Base-by-base conservation (phyloP, 1,140 invertebrate genomes). In the Drosophila subpulchrella region DNA sequence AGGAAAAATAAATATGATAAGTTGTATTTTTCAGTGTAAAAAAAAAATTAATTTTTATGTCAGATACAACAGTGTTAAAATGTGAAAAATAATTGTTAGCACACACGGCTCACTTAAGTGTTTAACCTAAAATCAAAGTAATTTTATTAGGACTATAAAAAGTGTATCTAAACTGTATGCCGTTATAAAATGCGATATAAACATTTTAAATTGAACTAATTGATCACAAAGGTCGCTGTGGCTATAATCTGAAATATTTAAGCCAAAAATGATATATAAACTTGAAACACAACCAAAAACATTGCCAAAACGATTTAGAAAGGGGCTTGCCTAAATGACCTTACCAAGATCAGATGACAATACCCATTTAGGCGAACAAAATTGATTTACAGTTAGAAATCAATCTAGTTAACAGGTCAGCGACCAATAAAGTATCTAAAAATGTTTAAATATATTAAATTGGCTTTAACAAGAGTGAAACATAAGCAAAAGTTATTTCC, bases 301-400 rank as follows among this genome's bases (percentile, higher is more conserved):
- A 27, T 38, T 32, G 60, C 27, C 12, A 44, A 65, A 67, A 67
- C 61, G 10, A 4, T 3, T 44, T 44, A 6, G 32, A 32, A 53
- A 53, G 61, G 47, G 38, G 47, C 15, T 17, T 15, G n/a, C 6
- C 17, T 3, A 8, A 47, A 42, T 60, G 60, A 30, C 60, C 60
- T 63, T 27, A 53, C 15, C 7, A n/a, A 42, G 6, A 11, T 20
- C 7, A 38, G 30, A 51, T 51, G 30, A 10, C 15, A 30, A 41
- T 48, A 34, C 8, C 20, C 2, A 48, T 48, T 59, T 39, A 13
- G n/a, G 13, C 11, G 34, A n/a, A 13, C 36, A 12, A 36, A 36
- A 17, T 36, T 6, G 10, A 34, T 36, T 20, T 53, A 34, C 12
- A 11, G 15, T 20, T 46, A n/a, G 8, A 59, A 48, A 55, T 61